Conservation (phyloP, 2,797 vertebrate species). For the Acestrorhynchus altus region DNA sequence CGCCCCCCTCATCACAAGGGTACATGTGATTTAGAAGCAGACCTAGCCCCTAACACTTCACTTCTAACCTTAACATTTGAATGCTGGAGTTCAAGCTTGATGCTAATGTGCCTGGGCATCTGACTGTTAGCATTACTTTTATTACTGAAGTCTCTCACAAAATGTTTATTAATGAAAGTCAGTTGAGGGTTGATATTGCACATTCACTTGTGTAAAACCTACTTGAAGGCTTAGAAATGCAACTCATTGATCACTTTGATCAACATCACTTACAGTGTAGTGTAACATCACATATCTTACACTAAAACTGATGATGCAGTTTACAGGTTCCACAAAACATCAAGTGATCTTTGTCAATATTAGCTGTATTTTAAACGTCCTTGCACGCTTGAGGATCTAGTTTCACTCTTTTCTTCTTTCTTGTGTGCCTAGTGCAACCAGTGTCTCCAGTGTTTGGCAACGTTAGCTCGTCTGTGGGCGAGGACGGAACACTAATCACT, state of each 20-base stretch:
- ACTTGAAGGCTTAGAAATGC: not conserved
- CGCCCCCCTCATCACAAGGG: conserved; percentile 78
- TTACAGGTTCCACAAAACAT: not conserved
- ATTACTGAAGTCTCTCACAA: conserved; percentile 12
- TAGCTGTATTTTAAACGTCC: not conserved
- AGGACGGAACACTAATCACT: conserved; percentile 90
- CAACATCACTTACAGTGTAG: too few relatives aligned
- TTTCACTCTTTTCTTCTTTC: conserved; percentile 76
- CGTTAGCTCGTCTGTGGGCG: conserved; percentile 82
- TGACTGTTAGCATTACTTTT: conserved; percentile 19
- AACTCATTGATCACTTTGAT: conserved; percentile 1
- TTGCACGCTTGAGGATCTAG: not conserved
- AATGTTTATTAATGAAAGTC: not conserved
- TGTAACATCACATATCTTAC: too few relatives aligned
- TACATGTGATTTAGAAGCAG: conserved; percentile 74
- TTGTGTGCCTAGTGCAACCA: conserved; percentile 84
- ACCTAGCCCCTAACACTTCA: conserved; percentile 50
- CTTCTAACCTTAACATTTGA: conserved; percentile 37
- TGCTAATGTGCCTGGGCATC: conserved; percentile 22
- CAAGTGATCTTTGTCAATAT: not conserved
- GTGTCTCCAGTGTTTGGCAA: conserved; percentile 86
- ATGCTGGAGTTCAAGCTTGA: conserved; percentile 8
- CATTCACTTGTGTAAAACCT: not conserved
- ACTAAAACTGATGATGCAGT: not conserved
- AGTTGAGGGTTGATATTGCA: not conserved